These are phyloP conservation scores for Monarcha castaneiventris DNA, from an alignment of 2,113 vertebrate species.

Conservation along the genomic window DNA sequence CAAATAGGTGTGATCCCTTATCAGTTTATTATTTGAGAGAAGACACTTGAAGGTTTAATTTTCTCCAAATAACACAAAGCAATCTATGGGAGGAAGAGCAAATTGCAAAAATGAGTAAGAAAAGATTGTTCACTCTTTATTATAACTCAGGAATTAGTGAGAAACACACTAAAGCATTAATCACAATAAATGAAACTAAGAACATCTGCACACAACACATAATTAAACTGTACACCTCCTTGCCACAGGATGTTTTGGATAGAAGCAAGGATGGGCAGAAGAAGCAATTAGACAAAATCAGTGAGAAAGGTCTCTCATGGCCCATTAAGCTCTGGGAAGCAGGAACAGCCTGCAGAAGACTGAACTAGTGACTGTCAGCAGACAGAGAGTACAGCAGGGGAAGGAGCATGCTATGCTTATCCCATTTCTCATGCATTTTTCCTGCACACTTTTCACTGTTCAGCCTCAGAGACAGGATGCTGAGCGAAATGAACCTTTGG, in stretches of 20 bases:
- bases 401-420: neutral
- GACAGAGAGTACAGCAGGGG: neutral
- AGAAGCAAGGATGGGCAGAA: neutral
- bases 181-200: neutral
- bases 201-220: neutral
- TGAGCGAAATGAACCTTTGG: conserved; percentile 9
- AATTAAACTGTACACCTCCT: neutral
- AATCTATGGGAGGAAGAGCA: neutral
- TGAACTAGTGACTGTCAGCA: neutral
- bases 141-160: neutral
- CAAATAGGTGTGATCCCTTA: neutral
- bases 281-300: neutral
- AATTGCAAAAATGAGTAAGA: neutral
- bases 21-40: neutral
- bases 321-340: neutral
- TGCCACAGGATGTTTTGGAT: neutral
- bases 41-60: neutral
- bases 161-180: neutral
- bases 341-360: neutral
- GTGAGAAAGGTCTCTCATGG: neutral
- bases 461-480: neutral
- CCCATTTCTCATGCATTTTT: neutral
- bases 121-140: neutral
- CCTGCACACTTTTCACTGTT: neutral
- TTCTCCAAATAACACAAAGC: neutral